Conservation (phyloP, 2,888 invertebrate genomes). For the Melinaea menophilus region DNA sequence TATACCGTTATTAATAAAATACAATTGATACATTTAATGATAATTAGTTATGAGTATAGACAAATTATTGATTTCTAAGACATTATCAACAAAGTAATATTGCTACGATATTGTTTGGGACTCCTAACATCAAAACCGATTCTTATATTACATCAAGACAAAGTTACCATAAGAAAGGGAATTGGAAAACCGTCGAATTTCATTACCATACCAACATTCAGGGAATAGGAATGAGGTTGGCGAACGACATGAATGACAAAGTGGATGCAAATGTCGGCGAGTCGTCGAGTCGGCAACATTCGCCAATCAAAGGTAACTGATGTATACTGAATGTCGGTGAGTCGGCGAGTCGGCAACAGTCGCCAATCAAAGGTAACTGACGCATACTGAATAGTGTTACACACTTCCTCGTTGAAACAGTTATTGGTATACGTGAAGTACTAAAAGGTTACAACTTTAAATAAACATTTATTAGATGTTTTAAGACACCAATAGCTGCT, state of each 20-base stretch:
- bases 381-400: constrained; percentile 35
- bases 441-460: not conserved
- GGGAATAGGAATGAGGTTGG: constrained; percentile 66
- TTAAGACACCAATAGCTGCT: too few relatives aligned
- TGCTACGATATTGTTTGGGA: not conserved
- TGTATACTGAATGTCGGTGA: constrained; percentile 39
- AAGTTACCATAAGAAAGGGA: constrained; percentile 43
- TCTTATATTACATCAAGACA: not conserved
- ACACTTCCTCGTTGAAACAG: constrained; percentile 26
- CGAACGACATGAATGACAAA: constrained; percentile 72
- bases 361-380: constrained; percentile 46
- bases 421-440: not conserved
- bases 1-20: too few relatives aligned
- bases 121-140: too few relatives aligned
- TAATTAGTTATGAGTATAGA: too few relatives aligned
- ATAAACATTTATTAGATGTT: not conserved
- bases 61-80: too few relatives aligned
- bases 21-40: too few relatives aligned
- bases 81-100: too few relatives aligned
- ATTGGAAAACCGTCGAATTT: constrained; percentile 57
- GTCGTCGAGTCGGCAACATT: constrained; percentile 54
- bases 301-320: constrained; percentile 46
- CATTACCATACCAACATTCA: constrained; percentile 64
- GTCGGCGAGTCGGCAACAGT: constrained; percentile 54
- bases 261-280: constrained; percentile 71